Evolutionary conservation across 1,140 invertebrate genomes (phyloP).

Genomic region (Lucilia cuprina): DNA sequence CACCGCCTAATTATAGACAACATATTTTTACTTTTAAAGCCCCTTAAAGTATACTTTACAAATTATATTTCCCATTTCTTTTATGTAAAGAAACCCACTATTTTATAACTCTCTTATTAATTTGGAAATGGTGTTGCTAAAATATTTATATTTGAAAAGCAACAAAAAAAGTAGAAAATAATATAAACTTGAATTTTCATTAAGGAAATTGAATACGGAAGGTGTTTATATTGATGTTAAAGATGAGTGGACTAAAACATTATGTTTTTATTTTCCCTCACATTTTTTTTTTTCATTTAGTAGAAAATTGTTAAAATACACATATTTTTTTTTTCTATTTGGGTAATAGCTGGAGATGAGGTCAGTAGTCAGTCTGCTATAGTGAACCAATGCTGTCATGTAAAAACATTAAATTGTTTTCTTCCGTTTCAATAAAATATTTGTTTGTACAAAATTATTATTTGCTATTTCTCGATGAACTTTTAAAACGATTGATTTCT

Average conservation of each 20-base stretch:
- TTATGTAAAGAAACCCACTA: neutral
- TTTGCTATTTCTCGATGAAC: neutral
- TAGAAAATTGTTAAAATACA: neutral
- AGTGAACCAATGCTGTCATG: neutral
- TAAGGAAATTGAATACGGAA: constrained; percentile 2
- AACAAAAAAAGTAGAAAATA: neutral
- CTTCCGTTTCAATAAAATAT: neutral
- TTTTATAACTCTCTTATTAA: neutral
- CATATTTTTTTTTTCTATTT: neutral
- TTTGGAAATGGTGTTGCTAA: neutral
- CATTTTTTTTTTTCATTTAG: no score
- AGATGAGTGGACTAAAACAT: neutral
- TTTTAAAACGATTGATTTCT: neutral
- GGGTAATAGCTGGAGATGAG: neutral
- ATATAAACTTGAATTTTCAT: neutral
- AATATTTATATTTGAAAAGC: neutral
- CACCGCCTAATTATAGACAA: no score
- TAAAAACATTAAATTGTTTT: neutral
- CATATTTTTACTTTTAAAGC: no score
- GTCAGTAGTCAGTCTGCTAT: neutral
- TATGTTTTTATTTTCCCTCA: neutral
- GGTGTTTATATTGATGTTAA: neutral
- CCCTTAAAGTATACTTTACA: no score
- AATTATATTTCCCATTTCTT: no score
- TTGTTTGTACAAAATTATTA: neutral